Conservation (phyloP, 2,888 invertebrate species). For the Epinotia brunnichana region DNA sequence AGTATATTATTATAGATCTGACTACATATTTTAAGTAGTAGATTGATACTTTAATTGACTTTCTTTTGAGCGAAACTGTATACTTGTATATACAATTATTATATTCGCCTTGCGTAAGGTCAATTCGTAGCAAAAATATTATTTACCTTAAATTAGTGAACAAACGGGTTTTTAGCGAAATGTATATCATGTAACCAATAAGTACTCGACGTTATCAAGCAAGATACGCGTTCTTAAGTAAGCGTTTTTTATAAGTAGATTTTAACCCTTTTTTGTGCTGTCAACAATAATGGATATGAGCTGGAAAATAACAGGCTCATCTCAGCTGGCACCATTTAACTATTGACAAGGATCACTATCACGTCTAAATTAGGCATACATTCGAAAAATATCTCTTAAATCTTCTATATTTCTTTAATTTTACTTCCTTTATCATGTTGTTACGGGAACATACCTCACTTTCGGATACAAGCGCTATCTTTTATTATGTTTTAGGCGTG, state of each 20-base stretch:
- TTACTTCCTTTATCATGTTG: background rate
- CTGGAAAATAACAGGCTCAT: background rate
- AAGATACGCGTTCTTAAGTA: constrained; percentile 34
- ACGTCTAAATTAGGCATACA: too few species aligned
- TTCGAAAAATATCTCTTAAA: too few species aligned
- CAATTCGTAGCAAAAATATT: constrained; percentile 40
- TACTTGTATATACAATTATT: constrained; percentile 36
- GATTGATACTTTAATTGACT: background rate
- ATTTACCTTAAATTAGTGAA: constrained; percentile 37
- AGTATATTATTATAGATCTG: constrained; percentile 15
- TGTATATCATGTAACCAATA: constrained; percentile 37
- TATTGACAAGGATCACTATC: too few species aligned
- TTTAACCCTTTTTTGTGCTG: constrained; percentile 37
- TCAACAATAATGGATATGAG: constrained; percentile 40
- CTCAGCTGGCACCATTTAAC: background rate
- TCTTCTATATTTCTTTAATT: too few species aligned
- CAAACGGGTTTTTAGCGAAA: constrained; percentile 42
- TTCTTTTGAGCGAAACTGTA: constrained; percentile 18
- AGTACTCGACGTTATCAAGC: constrained; percentile 36
- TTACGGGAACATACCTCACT: background rate
- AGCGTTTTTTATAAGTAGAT: constrained; percentile 32
- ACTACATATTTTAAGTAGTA: constrained; percentile 11
- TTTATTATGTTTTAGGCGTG: too few species aligned
- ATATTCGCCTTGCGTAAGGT: constrained; percentile 39
- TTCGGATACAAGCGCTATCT: too few species aligned